Evolutionary conservation across 2,888 invertebrate species (phyloP), one percentile per base, ranked within the genome.

Genomic region (Agonopterix arenella): DNA sequence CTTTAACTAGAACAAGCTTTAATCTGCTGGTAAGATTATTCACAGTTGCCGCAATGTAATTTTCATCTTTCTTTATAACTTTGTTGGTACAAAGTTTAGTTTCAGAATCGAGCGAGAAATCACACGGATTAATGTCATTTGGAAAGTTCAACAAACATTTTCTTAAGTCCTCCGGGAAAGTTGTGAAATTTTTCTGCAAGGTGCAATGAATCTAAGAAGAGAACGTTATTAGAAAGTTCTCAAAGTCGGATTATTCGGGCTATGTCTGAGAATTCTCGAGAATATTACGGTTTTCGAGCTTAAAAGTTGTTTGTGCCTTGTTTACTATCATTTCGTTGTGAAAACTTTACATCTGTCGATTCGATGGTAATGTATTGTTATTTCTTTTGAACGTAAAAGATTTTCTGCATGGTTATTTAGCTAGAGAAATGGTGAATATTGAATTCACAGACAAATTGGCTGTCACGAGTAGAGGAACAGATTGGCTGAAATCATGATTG

Each of bases 201-300:
- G 72, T 78, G 82, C 82, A 80, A 81, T 83, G 76, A 80, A 84
- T 84, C 79, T 80, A 76, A 73, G 70, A 65, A 68, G 68, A 67
- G 59, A 66, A 66, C 66, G 76, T 80, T 83, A 82, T 84, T 81
- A 80, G 77, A 76, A 82, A 83, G 73, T 83, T 81, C 73, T 72
- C 66, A 59, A 68, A 71, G 70, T 59, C 57, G 68, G 73, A 79
- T 80, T 81, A 76, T 75, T 72, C 61, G 60, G 58, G 62, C 62
- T 64, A 58, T 62, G 62, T 65, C 69, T 61, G 59, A 60, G 61
- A 68, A 67, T 68, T 66, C 57, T 59, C 59, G 59, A 65, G 62
- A 70, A 66, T 50, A 73, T 73, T 70, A 69, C 68, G 65, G 63
- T 67, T 70, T 70, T 44, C 43, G 47, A 46, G 50, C 47, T 49